Evolutionary conservation across 2,888 invertebrate species (phyloP).

Genomic region (Ellobium chinense): DNA sequence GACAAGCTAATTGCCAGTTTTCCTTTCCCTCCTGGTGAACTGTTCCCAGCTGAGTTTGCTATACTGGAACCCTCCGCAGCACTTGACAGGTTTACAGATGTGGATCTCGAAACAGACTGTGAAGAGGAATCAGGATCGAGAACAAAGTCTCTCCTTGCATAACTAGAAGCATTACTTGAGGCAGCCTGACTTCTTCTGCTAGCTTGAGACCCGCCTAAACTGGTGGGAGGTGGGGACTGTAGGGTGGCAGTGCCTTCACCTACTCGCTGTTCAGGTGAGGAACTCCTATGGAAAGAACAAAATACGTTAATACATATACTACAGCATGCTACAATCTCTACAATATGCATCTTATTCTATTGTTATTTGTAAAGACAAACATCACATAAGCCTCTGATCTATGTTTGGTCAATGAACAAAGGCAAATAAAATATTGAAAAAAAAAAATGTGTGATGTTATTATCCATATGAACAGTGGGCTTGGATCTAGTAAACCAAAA

Average conservation of each 20-base stretch:
- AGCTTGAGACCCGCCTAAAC: constrained; percentile 26
- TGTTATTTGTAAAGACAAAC: too few relatives aligned
- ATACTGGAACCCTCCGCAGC: too few relatives aligned
- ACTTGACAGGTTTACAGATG: background rate
- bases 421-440: too few relatives aligned
- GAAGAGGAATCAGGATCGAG: background rate
- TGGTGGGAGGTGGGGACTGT: constrained; percentile 26
- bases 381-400: too few relatives aligned
- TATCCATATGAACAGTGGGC: too few relatives aligned
- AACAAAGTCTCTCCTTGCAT: background rate
- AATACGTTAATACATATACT: too few relatives aligned
- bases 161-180: constrained; percentile 23
- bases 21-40: background rate
- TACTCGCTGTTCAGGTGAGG: constrained; percentile 9
- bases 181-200: constrained; percentile 21
- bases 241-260: background rate
- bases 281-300: background rate
- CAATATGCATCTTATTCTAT: too few relatives aligned
- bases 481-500: too few relatives aligned
- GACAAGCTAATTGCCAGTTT: constrained; percentile 18
- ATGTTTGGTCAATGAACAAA: too few relatives aligned
- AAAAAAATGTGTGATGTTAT: too few relatives aligned
- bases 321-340: too few relatives aligned
- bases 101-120: background rate
- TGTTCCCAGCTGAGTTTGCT: background rate